A percentile compares a stretch with the other conserved stretches of the same genome.
phyloP scores from a whole-genome alignment of 2,113 vertebrate species.

The Sturnira hondurensis region DNA sequence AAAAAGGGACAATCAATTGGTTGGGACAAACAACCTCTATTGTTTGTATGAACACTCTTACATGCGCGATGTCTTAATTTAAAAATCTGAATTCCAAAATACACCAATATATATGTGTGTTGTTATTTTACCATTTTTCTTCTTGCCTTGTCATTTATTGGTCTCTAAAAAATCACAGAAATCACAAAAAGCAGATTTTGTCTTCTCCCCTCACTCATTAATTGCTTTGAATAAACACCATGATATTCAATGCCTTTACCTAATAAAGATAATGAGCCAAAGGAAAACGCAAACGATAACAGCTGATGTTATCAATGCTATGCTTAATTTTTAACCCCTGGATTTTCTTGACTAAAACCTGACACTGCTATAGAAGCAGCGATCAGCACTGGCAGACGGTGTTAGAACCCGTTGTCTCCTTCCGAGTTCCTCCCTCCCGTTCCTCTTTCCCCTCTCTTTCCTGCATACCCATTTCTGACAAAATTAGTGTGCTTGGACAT shows the following conservation, averaged over 20 bases:
- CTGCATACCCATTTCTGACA: not conserved
- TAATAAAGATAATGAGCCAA: constrained; percentile 62
- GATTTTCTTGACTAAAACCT: constrained; percentile 62
- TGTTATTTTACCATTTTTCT: not conserved
- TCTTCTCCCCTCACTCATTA: not conserved
- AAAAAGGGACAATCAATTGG: not conserved
- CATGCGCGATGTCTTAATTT: not conserved
- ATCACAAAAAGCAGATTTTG: not conserved
- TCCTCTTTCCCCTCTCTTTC: not conserved
- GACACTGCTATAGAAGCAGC: constrained; percentile 53
- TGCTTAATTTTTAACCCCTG: constrained; percentile 37
- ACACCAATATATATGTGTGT: not conserved
- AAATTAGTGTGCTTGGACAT: not conserved
- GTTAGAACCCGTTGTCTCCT: not conserved
- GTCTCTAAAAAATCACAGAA: not conserved
- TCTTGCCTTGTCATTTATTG: not conserved
- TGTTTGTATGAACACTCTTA: not conserved
- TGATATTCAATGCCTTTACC: constrained; percentile 41
- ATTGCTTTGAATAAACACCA: constrained; percentile 46
- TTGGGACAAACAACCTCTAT: not conserved
- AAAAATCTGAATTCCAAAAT: not conserved
- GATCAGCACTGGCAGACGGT: constrained; percentile 53
- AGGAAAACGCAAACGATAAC: constrained; percentile 32
- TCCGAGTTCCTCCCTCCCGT: not conserved
- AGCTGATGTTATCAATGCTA: constrained; percentile 1